Evolutionary conservation across 2,888 invertebrate genomes (phyloP), one percentile per base, ranked within the genome.

Genomic region (Lasioglossum vierecki): DNA sequence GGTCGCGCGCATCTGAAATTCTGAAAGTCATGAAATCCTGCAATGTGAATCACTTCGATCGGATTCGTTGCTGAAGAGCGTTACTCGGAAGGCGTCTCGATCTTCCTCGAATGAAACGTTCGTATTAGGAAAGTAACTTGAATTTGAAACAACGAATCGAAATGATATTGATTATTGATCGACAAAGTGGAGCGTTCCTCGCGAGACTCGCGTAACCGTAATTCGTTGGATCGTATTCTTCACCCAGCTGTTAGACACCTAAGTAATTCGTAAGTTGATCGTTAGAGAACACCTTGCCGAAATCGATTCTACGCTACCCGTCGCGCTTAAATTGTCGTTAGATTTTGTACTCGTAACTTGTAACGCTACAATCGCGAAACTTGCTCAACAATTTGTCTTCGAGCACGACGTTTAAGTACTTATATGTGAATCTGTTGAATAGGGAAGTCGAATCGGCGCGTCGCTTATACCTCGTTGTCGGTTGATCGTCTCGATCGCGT

Each of bases 311-410:
- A 35, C 4, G 35, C 22, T 35, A 68, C 8, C 57, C n/a, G 57
- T 35, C 35, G 30, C 18, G 30, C 66, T 39, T 39, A 5, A 75
- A 82, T 8, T 30, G 71, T 76, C 15, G 30, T 30, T 76, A 74
- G 70, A 39, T 71, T 66, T 44, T 63, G 30, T 78, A 53, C 22
- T 57, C 46, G 9, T 18, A 57, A 26, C 63, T 30, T 63, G 13
- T 18, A 57, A 44, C n/a, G 74, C 44, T 71, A 80, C 60, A 41
- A 70, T 35, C 60, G 60, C 66, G 30, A 73, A 81, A 63, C 57
- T 83, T 83, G 76, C 83, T 81, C 81, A 81, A 83, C 30, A 39
- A 22, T 22, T 53, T 53, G 53, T 76, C 76, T 66, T 83, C 39
- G 46, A 68, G 81, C 57, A 49, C 79, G 39, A 30, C 53, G 35